These are phyloP conservation scores for Drosophila cardini DNA, from an alignment of 1,140 invertebrate genomes.

Conservation along the genomic window DNA sequence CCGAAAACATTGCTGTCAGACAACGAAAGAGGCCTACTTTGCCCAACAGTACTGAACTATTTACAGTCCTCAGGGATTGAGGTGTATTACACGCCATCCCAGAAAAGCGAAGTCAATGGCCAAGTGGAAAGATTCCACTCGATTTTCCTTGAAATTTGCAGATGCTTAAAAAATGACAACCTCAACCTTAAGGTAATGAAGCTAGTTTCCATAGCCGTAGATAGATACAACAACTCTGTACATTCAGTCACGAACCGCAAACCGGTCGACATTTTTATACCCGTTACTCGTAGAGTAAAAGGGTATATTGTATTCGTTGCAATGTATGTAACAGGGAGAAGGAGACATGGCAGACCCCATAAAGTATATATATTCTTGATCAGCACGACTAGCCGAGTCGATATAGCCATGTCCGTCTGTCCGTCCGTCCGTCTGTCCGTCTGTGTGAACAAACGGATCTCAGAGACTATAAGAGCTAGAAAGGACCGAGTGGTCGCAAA, in stretches of 20 bases:
- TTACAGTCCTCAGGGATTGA: conserved; percentile 4
- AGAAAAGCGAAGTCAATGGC: conserved; percentile 6
- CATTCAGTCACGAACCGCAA: neutral
- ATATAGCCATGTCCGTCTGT: too few relatives aligned
- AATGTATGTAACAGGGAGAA: too few relatives aligned
- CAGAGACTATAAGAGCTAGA: too few relatives aligned
- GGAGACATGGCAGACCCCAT: too few relatives aligned
- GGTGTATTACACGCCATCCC: conserved; percentile 18
- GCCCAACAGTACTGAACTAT: conserved; percentile 24
- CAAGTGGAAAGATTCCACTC: conserved; percentile 26
- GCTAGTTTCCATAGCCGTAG: neutral
- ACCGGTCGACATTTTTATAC: conserved; percentile 2
- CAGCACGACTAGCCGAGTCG: too few relatives aligned
- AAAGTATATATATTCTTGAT: too few relatives aligned
- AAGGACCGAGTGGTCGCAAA: too few relatives aligned
- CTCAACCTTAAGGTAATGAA: neutral
- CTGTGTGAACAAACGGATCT: too few relatives aligned
- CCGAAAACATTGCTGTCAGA: conserved; percentile 5
- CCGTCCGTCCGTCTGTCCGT: too few relatives aligned
- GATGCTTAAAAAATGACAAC: conserved; percentile 7
- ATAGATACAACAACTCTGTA: neutral
- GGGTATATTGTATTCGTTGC: too few relatives aligned
- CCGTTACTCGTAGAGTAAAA: too few relatives aligned
- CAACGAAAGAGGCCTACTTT: conserved; percentile 21
- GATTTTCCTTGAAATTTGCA: conserved; percentile 16